Evolutionary conservation across 2,797 vertebrate genomes (phyloP), one percentile per base, ranked within the genome.

Genomic region (Anas georgica): DNA sequence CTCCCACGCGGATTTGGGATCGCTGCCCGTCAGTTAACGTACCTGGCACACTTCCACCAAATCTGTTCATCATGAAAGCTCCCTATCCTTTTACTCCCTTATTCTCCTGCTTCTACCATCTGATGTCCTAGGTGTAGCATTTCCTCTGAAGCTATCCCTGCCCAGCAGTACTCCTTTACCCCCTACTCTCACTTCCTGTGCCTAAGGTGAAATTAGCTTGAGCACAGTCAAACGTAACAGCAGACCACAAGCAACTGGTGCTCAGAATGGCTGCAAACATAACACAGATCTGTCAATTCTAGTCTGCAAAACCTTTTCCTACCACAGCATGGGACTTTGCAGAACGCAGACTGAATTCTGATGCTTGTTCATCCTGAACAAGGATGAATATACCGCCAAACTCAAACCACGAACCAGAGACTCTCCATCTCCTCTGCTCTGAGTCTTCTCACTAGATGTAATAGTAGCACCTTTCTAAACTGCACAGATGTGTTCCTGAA

Each of bases 371-470:
- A 21, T 15, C 37, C 43, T 35, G 37, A 17, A 29, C 64, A 85
- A 80, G 31, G 25, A 88, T 41, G 20, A 5, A 11, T 41, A 56
- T 25, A 58, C 35, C 31, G 73, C 21, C 12, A 45, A 60, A 52
- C 25, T 56, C 3, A 0, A 56, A 43, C 68, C 5, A 35, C 0
- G 0, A 83, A 35, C 18, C 54, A 68, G 16, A 8, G 76, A 18
- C 2, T 46, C 35, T 31, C 8, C 31, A 22, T 15, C 23, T 83
- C 54, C 28, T 39, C 41, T 81, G 15, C 18, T 66, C n/a, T 73
- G 11, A 60, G 37, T 55, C 68, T 80, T 81, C 59, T 84, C 35
- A 46, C 50, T 76, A 23, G 18, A 50, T 83, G 68, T 50, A 54
- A 70, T 29, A 60, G 59, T 13, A 88, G 9, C 7, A 69, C 22